Base-by-base conservation (phyloP, 37 sponge, comb jelly and placozoan species). In the Diacarnus erythraeanus region DNA sequence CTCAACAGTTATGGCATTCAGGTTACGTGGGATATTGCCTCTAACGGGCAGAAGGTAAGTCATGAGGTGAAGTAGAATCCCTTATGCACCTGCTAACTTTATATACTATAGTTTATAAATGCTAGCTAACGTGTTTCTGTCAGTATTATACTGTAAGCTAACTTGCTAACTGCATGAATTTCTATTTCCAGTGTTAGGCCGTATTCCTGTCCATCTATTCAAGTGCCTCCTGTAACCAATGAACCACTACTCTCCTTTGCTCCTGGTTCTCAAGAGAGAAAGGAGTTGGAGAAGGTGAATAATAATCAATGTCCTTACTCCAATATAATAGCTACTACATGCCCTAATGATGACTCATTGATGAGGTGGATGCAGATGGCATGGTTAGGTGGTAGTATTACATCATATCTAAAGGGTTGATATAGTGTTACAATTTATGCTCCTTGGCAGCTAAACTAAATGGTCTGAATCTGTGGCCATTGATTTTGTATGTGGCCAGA, bases 221-320 rank as follows among this genome's bases (percentile, higher is more conserved):
- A 26, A 25, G 82, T 89, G 12, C 96, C 96, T 22, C 42, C 44
- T 3, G 42, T 42, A 57, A 33, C 31, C 51, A 96, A 96, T 61
- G 97, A 96, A 38, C 91, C 94, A 29, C 31, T 87, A 18, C 80
- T 86, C 4, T 29, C 37, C 30, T 96, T 93, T 76, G 79, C 83
- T 18, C 97, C 94, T 22, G 97, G 88, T 10, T 81, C 86, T 1
- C 57, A 80, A 22, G 97, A 96, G 74, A 78, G 94, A 61, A 39
- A 57, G 10, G 57, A 56, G 0, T 40, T 95, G 0, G 47, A 80
- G 25, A 78, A 95, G 84, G 96, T 87, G 29, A 34, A 65, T 21
- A 8, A 39, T 34, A 33, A n/a, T n/a, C n/a, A n/a, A n/a, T n/a
- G n/a, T n/a, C n/a, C n/a, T n/a, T n/a, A n/a, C n/a, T n/a, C n/a